Base-by-base conservation (phyloP, 2,113 vertebrate species). In the Rhinichthys klamathensis region DNA sequence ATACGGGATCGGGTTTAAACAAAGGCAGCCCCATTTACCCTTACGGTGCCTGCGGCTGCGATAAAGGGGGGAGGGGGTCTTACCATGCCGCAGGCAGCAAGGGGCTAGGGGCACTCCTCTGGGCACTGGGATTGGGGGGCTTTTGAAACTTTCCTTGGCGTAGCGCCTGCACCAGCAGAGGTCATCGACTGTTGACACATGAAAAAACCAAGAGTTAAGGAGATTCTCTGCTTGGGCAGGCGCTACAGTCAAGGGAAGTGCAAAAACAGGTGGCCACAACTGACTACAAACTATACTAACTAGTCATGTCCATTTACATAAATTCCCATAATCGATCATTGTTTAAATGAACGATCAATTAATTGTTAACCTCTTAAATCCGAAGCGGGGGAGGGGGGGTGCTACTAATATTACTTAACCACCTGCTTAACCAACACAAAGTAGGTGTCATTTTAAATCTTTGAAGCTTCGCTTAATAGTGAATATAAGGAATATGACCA, bases 101-200 rank as follows among this genome's bases (percentile, higher is more conserved):
- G 90, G 90, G 86, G 88, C 89, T 84, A 90, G 74, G 87, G 89
- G 86, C 87, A 89, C 89, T 77, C 90, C 87, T 89, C 88, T 89
- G 87, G 87, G 91, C 84, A 83, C 88, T 76, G 85, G 87, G 61
- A 74, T 83, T 80, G 87, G 90, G 83, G 87, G 46, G 79, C 75
- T 90, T 91, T 90, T 90, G 90, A 88, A 84, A 87, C 86, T 86
- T 87, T 90, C 90, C 89, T 89, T 91, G 91, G 87, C 78, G 86
- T 89, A 89, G 90, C 90, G 89, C 91, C 89, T 90, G 91, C 91
- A 90, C 90, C 90, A 91, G 90, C 91, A 92, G 88, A 90, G 91
- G 90, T 88, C 91, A 86, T 88, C 89, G 91, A 92, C 91, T 91
- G 90, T 91, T 91, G 87, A 91, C 91, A 92, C 91, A 92, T 91